Percentiles rank a stretch among this genome's conserved stretches.
These are phyloP conservation scores for Peromyscus nudipes DNA, from an alignment of 2,797 vertebrate species.

Conservation along the genomic window DNA sequence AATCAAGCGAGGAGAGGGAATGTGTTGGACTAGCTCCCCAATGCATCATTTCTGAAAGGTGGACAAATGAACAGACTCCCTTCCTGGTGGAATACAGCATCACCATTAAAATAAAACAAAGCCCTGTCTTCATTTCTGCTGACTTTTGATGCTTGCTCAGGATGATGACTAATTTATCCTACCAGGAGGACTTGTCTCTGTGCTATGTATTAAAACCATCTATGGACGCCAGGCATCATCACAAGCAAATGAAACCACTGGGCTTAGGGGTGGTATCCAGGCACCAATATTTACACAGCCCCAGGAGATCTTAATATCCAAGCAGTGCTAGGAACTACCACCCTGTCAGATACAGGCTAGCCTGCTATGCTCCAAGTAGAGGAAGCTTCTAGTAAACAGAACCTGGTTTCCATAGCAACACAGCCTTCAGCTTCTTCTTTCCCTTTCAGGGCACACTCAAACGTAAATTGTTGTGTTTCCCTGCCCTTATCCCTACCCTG, in stretches of 20 bases:
- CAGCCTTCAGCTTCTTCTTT: conserved; percentile 31
- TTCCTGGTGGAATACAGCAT: neutral
- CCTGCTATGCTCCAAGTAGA: neutral
- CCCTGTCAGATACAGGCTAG: neutral
- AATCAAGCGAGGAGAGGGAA: neutral
- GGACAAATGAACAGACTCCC: neutral
- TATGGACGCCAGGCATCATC: neutral
- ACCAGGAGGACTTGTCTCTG: neutral
- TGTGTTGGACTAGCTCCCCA: neutral
- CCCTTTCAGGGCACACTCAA: neutral
- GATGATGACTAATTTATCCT: conserved; percentile 36
- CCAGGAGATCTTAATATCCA: neutral
- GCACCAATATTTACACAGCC: neutral
- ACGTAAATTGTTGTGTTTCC: conserved; percentile 66
- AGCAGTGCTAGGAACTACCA: neutral
- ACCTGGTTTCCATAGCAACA: conserved; percentile 72
- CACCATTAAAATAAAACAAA: conserved; percentile 60
- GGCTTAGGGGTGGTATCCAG: neutral
- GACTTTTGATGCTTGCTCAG: conserved; percentile 4
- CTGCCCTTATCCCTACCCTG: neutral
- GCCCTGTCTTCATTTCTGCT: conserved; percentile 22
- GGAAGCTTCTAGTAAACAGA: conserved; percentile 67
- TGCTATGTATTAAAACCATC: neutral
- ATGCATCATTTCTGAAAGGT: neutral
- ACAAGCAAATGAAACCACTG: neutral